These are phyloP conservation scores for Neopipo cinnamomea DNA, from an alignment of 2,113 vertebrate genomes.

Conservation along the genomic window DNA sequence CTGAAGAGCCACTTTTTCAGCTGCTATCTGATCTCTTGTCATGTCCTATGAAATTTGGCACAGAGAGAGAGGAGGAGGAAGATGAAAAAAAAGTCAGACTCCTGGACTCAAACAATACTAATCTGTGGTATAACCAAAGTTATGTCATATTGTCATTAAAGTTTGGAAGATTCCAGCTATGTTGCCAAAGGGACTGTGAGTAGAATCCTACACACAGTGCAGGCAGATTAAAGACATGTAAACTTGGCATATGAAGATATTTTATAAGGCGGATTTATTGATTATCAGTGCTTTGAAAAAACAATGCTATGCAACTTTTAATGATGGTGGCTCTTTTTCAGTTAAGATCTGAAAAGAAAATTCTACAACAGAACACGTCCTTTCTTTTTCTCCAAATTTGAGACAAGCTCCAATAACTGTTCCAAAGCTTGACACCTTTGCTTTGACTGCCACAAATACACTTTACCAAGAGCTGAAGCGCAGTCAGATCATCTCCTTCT, in stretches of 20 bases:
- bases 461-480: not conserved
- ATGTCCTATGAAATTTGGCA: slow-evolving; percentile 83
- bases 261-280: not conserved
- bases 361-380: not conserved
- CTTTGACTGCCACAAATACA: not conserved
- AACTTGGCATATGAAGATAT: not conserved
- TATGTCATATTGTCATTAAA: not conserved
- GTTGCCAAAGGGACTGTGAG: not conserved
- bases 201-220: not conserved
- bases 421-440: not conserved
- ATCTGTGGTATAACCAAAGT: not conserved
- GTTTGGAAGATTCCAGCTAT: not conserved
- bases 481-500: not conserved
- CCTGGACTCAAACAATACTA: not conserved
- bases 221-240: not conserved
- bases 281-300: not conserved
- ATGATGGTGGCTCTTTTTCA: not conserved
- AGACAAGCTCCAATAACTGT: not conserved
- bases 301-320: not conserved
- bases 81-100: not conserved
- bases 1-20: slow-evolving; percentile 92
- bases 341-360: not conserved
- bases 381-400: not conserved
- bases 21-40: slow-evolving; percentile 93
- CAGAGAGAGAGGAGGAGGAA: not conserved